A percentile compares a stretch with the other conserved stretches of the same genome.
Evolutionary conservation across 2,797 vertebrate genomes (phyloP).

Genomic region (Kryptolebias ocellatus): DNA sequence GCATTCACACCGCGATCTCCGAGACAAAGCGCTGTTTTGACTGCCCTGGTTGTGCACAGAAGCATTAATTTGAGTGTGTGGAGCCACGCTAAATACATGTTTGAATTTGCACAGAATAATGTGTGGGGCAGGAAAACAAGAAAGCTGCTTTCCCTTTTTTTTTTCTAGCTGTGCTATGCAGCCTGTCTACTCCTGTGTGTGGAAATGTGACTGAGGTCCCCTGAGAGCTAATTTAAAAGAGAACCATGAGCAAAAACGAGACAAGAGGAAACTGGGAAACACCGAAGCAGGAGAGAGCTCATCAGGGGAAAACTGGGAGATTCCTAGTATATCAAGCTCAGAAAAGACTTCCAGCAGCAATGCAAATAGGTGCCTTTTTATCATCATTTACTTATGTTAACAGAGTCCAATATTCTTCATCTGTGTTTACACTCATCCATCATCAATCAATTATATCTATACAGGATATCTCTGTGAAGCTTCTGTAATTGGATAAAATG

Average conservation of each 20-base stretch:
- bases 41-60: background rate
- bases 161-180: constrained; percentile 35
- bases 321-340: constrained; percentile 43
- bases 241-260: constrained; percentile 20
- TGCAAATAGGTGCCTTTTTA: constrained; percentile 8
- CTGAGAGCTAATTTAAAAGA: constrained; percentile 69
- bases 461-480: constrained; percentile 41
- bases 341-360: constrained; percentile 3
- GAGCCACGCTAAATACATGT: constrained; percentile 31
- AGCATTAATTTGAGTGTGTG: constrained; percentile 15
- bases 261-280: constrained; percentile 53
- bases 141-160: background rate
- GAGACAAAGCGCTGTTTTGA: constrained; percentile 17
- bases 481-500: constrained; percentile 32
- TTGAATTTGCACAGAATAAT: constrained; percentile 24
- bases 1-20: constrained; percentile 7
- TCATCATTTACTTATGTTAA: constrained; percentile 22
- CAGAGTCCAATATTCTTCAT: background rate
- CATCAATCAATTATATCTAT: constrained; percentile 57
- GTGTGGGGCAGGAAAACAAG: constrained; percentile 9
- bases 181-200: constrained; percentile 40
- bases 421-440: constrained; percentile 32
- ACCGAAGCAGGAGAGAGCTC: constrained; percentile 36
- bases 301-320: constrained; percentile 49
- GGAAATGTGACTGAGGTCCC: constrained; percentile 62